A percentile compares a stretch with the other conserved stretches of the same genome.
These are phyloP conservation scores for Slavum lentiscoides DNA, from an alignment of 2,888 invertebrate genomes.

Conservation along the genomic window DNA sequence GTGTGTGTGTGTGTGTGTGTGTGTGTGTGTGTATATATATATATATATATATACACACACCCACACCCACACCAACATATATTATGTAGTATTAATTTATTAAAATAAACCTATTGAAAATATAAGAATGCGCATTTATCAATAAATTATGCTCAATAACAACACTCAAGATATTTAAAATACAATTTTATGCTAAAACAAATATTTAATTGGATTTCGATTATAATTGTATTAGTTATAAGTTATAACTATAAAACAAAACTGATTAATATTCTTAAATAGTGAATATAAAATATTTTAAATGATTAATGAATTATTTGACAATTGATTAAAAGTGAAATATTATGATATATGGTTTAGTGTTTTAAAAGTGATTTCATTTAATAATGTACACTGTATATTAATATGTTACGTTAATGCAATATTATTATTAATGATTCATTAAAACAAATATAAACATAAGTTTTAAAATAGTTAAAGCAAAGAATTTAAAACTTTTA, in stretches of 20 bases:
- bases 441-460: slow-evolving; percentile 5
- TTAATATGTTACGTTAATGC: not conserved
- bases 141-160: too few relatives aligned
- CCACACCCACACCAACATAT: too few relatives aligned
- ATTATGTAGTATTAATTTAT: too few relatives aligned
- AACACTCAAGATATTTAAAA: too few relatives aligned
- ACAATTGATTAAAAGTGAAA: slow-evolving; percentile 24
- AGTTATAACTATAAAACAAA: not conserved
- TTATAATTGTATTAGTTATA: too few relatives aligned
- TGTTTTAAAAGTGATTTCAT: not conserved
- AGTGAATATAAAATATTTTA: not conserved
- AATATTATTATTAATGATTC: not conserved
- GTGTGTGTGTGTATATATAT: too few relatives aligned
- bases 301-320: slow-evolving; percentile 20
- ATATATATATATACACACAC: too few relatives aligned
- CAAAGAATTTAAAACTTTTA: not conserved
- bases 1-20: too few relatives aligned
- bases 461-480: not conserved
- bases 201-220: too few relatives aligned
- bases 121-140: too few relatives aligned
- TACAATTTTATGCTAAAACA: too few relatives aligned
- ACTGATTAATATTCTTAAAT: not conserved
- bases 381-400: not conserved
- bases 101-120: too few relatives aligned
- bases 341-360: not conserved